Evolutionary conservation across 2,797 vertebrate species (phyloP).

Genomic region (Acanthurus tractus): DNA sequence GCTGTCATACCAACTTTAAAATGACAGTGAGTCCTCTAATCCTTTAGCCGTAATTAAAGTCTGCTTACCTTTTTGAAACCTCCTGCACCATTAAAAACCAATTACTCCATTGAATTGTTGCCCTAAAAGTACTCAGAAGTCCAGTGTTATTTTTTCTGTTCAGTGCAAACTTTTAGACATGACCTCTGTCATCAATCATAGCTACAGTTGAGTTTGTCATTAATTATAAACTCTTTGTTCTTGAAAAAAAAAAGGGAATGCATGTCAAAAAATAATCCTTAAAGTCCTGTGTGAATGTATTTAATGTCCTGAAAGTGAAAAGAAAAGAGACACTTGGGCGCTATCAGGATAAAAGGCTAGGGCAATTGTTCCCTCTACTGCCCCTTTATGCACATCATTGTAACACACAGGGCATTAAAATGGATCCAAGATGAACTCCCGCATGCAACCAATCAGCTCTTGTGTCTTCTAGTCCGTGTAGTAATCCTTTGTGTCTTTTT

Average conservation of each 20-base stretch:
- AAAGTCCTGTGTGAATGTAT: background rate
- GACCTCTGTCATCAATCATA: background rate
- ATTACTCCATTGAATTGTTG: background rate
- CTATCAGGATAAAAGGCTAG: conserved; percentile 11
- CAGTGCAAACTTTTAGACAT: background rate
- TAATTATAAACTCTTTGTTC: background rate
- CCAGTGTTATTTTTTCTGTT: background rate
- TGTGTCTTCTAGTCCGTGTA: conserved; percentile 27
- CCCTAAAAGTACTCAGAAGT: background rate
- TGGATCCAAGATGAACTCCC: conserved; percentile 48
- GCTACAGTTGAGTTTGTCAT: background rate
- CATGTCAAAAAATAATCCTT: background rate
- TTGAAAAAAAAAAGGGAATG: background rate
- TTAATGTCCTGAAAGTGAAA: background rate
- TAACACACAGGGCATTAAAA: conserved; percentile 27
- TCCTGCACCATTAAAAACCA: background rate
- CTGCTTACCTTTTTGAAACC: background rate
- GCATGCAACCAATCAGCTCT: conserved; percentile 21
- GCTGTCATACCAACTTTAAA: background rate
- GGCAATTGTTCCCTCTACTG: background rate
- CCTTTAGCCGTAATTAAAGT: background rate
- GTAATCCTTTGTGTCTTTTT: conserved; percentile 65
- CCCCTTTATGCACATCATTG: conserved; percentile 12
- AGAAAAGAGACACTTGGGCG: background rate
- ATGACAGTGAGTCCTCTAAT: background rate